phyloP scores from a whole-genome alignment of 2,797 vertebrate genomes.

The Semaprochilodus insignis region DNA sequence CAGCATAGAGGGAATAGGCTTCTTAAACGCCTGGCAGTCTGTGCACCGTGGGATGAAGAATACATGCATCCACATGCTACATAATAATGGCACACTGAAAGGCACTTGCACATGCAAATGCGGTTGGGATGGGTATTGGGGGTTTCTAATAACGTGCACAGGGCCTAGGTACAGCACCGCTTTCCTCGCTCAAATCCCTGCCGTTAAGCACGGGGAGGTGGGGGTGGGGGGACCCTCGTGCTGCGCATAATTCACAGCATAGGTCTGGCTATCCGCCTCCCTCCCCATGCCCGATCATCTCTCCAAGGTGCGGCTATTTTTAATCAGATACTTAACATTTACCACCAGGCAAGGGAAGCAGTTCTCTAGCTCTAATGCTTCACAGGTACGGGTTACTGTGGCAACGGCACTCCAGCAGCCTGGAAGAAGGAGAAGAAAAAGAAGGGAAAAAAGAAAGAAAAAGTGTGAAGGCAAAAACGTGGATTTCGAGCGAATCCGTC shows the following conservation, averaged over 20 bases:
- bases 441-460: neutral
- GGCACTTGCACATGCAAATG: constrained; percentile 31
- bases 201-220: neutral
- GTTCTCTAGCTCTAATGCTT: neutral
- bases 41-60: constrained; percentile 10
- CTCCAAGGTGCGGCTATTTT: constrained; percentile 39
- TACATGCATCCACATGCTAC: constrained; percentile 27
- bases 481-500: neutral
- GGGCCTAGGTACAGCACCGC: neutral
- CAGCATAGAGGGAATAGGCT: neutral
- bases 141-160: constrained; percentile 19
- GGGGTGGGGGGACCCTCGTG: neutral
- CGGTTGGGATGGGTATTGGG: neutral
- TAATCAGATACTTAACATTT: constrained; percentile 46
- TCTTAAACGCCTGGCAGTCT: constrained; percentile 5
- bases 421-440: neutral
- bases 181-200: neutral
- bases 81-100: constrained; percentile 46
- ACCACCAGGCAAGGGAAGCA: constrained; percentile 17
- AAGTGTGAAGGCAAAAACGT: neutral
- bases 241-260: constrained; percentile 16
- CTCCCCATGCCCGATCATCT: neutral
- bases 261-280: neutral
- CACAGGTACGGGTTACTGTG: constrained; percentile 48
- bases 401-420: constrained; percentile 23